Evolutionary conservation across 2,888 invertebrate genomes (phyloP), one percentile per base, ranked within the genome.

Genomic region (Noctua janthe): DNA sequence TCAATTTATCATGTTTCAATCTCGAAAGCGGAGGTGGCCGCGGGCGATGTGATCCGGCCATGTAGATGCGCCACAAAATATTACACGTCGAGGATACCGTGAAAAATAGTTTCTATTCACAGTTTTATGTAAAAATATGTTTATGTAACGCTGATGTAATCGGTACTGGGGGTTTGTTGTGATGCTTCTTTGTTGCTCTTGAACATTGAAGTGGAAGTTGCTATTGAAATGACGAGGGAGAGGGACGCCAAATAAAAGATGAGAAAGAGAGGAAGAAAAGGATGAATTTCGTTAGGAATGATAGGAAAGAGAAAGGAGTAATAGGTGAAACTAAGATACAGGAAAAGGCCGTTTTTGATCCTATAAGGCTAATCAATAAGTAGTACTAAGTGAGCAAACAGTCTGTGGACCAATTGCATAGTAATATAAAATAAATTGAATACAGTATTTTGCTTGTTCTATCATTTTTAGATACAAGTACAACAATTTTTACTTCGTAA

Each of bases 1-100:
- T 90, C 93, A 91, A 94, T 95, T 95, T 95, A 95, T 95, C 95
- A 94, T 92, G 91, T 93, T 94, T 94, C 95, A 95, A 95, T 95
- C 95, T 95, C 88, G 83, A 86, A 84, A 81, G 85, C 89, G 83
- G 79, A 82, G 71, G 90, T 91, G 87, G 91, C 91, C 90, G 82
- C 86, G 76, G 90, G 92, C 91, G 86, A 87, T 81, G 76, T 89
- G 89, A 90, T 89, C 83, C 81, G 69, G 72, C 85, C 85, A 76
- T 81, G 86, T 88, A 88, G 84, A 88, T 86, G 88, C 77, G 76
- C 88, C 87, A 85, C 92, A 82, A 91, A 91, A 92, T 90, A 90
- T 91, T 90, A 89, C 91, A 87, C 88, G 86, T 87, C 82, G 67
- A 74, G 71, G 77, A 83, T 81, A 67, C 75, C 74, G 72, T 88